Conservation (phyloP, 2,113 vertebrate genomes). For the Laterallus jamaicensis region DNA sequence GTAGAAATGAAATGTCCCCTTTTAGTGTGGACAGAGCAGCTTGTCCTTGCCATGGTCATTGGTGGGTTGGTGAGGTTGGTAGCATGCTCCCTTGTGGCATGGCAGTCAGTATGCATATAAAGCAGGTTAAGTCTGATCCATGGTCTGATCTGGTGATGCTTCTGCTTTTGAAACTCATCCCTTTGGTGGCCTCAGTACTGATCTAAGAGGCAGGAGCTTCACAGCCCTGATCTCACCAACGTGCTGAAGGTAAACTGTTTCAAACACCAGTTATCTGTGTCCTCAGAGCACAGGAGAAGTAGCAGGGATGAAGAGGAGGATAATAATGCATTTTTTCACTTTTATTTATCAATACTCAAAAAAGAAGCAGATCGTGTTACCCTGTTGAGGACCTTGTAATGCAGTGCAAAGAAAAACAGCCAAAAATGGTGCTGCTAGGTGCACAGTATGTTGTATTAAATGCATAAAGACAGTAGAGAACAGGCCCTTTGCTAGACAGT, state of each 20-base stretch:
- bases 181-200: not conserved
- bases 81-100: not conserved
- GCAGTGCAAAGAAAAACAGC: not conserved
- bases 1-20: not conserved
- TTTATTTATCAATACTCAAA: not conserved
- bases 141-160: not conserved
- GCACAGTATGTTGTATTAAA: not conserved
- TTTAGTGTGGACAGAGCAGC: not conserved
- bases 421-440: not conserved
- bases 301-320: not conserved
- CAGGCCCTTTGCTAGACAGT: not conserved
- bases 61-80: not conserved
- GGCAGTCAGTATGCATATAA: not conserved
- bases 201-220: not conserved
- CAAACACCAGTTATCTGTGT: not conserved
- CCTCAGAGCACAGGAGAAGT: not conserved
- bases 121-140: not conserved
- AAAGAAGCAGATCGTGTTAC: not conserved
- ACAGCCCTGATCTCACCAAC: rapidly evolving
- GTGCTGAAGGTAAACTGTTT: not conserved
- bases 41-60: not conserved
- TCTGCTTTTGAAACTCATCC: not conserved
- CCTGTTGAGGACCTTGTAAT: not conserved
- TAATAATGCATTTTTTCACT: not conserved
- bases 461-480: not conserved